phyloP scores from a whole-genome alignment of 23 tunicate species.

The Ciona savignyi region DNA sequence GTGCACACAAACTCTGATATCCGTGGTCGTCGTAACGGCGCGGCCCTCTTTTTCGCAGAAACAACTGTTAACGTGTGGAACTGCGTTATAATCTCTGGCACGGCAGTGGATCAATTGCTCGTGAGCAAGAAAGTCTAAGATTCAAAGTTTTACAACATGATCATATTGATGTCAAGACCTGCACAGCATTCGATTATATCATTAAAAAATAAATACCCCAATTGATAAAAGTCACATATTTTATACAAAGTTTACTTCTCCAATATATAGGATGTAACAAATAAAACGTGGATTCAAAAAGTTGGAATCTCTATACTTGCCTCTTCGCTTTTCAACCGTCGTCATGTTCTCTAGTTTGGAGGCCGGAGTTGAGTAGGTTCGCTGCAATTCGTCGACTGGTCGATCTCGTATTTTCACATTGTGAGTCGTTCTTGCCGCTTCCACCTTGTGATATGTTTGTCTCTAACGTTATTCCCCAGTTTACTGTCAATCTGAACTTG shows the following conservation, averaged over 20 bases:
- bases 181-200: no score
- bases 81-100: no score
- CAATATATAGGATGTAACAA: no score
- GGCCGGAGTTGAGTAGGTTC: background rate
- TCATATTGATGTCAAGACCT: background rate
- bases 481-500: no score
- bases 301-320: no score
- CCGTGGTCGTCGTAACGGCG: slow-evolving; percentile 28
- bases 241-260: no score
- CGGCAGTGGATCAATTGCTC: no score
- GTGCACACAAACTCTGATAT: slow-evolving; percentile 37
- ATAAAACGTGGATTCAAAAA: no score
- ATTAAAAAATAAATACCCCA: no score
- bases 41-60: slow-evolving; percentile 18
- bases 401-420: background rate
- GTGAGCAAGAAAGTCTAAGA: no score
- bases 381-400: background rate
- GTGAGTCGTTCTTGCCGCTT: background rate
- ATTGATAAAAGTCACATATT: no score
- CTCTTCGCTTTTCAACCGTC: background rate
- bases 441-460: background rate
- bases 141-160: no score
- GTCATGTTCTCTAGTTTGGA: background rate
- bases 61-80: slow-evolving; percentile 2
- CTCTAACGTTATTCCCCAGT: background rate